phyloP scores from a whole-genome alignment of 2,888 invertebrate genomes.

The Drosophila stalkeri region DNA sequence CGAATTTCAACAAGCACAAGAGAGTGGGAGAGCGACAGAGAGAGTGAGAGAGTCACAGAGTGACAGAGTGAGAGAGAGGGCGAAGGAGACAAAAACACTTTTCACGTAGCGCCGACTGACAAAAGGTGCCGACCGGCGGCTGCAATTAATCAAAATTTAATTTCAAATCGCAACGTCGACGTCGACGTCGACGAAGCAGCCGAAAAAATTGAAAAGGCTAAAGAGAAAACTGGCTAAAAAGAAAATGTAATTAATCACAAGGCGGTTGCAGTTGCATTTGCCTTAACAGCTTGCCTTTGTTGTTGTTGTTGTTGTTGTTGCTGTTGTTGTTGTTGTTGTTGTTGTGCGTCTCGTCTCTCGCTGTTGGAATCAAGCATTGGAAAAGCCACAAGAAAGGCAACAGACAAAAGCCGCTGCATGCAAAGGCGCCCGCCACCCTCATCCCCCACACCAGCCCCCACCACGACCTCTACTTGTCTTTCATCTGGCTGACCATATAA shows the following conservation, averaged over 20 bases:
- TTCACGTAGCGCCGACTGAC: slow-evolving; percentile 73
- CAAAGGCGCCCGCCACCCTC: slow-evolving; percentile 25
- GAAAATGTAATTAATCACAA: slow-evolving; percentile 78
- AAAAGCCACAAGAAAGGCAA: slow-evolving; percentile 55
- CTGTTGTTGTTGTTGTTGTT: slow-evolving; percentile 12
- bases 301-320: slow-evolving; percentile 14
- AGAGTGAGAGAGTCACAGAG: not conserved
- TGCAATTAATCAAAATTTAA: slow-evolving; percentile 78
- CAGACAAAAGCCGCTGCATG: slow-evolving; percentile 57
- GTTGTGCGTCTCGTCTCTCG: slow-evolving; percentile 21
- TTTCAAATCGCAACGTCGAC: slow-evolving; percentile 69
- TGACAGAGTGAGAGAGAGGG: not conserved
- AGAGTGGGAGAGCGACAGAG: too few relatives aligned
- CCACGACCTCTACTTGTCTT: not conserved
- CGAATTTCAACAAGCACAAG: slow-evolving; percentile 49
- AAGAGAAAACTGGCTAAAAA: slow-evolving; percentile 66
- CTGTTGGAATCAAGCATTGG: slow-evolving; percentile 40
- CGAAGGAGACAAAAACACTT: slow-evolving; percentile 57
- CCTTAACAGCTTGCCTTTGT: slow-evolving; percentile 2
- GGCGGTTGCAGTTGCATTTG: slow-evolving; percentile 46
- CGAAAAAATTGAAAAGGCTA: slow-evolving; percentile 66
- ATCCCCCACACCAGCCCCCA: too few relatives aligned
- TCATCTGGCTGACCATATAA: slow-evolving; percentile 4
- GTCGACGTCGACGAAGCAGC: slow-evolving; percentile 32
- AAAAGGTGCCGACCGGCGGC: slow-evolving; percentile 65